Percentiles rank a stretch among this genome's conserved stretches.
These are phyloP conservation scores for Otolemur garnettii DNA, from an alignment of 2,113 vertebrate species.

Conservation along the genomic window DNA sequence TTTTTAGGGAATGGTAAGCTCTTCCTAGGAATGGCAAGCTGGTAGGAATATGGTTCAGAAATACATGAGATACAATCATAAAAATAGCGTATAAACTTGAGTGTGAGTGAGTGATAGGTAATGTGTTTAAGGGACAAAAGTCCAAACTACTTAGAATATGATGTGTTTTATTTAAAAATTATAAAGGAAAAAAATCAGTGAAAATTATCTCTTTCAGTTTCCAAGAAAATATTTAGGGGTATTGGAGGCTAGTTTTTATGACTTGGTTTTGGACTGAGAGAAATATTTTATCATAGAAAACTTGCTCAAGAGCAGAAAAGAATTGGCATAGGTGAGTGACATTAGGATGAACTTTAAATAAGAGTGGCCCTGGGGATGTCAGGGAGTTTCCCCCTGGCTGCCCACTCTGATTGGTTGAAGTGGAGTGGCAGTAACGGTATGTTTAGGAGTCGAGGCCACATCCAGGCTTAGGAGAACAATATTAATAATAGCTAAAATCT, in stretches of 20 bases:
- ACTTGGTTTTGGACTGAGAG: neutral
- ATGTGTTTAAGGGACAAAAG: neutral
- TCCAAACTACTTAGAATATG: neutral
- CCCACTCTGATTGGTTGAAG: neutral
- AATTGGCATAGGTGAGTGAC: neutral
- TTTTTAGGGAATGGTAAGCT: neutral
- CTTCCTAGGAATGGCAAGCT: neutral
- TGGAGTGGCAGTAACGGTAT: neutral
- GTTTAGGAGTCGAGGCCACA: neutral
- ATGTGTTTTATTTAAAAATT: slow-evolving; percentile 15
- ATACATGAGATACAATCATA: neutral
- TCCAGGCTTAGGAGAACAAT: neutral
- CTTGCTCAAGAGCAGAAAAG: neutral
- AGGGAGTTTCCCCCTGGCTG: neutral
- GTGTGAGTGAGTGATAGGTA: neutral
- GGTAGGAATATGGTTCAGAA: neutral
- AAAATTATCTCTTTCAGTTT: slow-evolving; percentile 11
- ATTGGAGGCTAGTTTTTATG: neutral
- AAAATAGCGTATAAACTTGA: neutral
- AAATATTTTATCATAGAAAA: neutral
- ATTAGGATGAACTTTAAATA: neutral
- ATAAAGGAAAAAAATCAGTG: neutral
- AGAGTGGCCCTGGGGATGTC: neutral
- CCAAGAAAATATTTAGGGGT: neutral
- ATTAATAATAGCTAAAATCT: neutral